Conservation (phyloP, 2,888 invertebrate species). For the Mesoligia furuncula region DNA sequence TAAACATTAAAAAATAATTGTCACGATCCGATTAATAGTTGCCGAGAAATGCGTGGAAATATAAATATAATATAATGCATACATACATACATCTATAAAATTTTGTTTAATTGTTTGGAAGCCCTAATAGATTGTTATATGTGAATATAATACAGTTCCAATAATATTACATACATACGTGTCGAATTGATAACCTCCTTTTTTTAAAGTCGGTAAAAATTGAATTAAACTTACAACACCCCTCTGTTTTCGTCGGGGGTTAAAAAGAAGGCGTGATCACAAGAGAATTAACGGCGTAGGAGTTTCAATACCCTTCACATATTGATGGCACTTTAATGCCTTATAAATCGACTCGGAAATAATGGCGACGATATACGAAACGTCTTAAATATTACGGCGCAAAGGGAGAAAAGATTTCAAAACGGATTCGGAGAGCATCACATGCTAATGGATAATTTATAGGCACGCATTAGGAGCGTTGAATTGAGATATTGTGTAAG, state of each 20-base stretch:
- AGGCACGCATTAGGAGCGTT: constrained; percentile 44
- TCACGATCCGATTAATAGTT: too few relatives aligned
- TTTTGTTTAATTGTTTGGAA: too few relatives aligned
- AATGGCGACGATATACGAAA: constrained; percentile 50
- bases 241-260: not conserved
- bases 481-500: constrained; percentile 58
- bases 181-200: too few relatives aligned
- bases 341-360: constrained; percentile 63
- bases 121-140: too few relatives aligned
- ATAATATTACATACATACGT: too few relatives aligned
- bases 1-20: too few relatives aligned
- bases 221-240: not conserved
- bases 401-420: constrained; percentile 54
- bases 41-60: too few relatives aligned
- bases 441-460: constrained; percentile 65
- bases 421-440: constrained; percentile 44
- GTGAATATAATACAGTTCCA: too few relatives aligned
- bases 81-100: too few relatives aligned
- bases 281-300: constrained; percentile 47
- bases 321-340: constrained; percentile 69
- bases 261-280: constrained; percentile 16
- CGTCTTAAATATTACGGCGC: constrained; percentile 44
- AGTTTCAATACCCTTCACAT: constrained; percentile 56
- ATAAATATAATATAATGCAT: too few relatives aligned
- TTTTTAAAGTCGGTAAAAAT: too few relatives aligned